phyloP scores from a whole-genome alignment of 2,888 invertebrate genomes.

The Cybosia mesomella region DNA sequence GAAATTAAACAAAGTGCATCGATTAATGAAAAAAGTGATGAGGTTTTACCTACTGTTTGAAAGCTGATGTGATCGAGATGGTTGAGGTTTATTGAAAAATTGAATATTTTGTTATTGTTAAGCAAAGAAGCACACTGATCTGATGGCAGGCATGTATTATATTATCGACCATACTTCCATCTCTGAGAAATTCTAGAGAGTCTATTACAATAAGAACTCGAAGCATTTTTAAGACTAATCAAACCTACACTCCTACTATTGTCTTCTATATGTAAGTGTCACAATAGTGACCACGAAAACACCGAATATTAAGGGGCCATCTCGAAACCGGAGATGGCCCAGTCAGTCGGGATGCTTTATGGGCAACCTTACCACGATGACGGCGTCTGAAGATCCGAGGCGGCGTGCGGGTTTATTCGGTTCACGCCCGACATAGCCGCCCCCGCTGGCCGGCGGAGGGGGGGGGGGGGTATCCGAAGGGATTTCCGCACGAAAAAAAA shows the following conservation, averaged over 20 bases:
- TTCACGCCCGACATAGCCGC: too few relatives aligned
- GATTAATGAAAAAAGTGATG: too few relatives aligned
- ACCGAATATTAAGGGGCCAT: not conserved
- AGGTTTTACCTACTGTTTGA: not conserved
- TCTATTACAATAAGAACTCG: not conserved
- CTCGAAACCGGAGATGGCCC: too few relatives aligned
- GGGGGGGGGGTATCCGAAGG: too few relatives aligned
- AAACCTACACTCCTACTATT: not conserved
- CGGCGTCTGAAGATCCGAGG: too few relatives aligned
- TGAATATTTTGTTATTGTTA: not conserved
- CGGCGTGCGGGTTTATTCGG: too few relatives aligned
- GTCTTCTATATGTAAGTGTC: too few relatives aligned
- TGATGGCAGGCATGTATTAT: not conserved
- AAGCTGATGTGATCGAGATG: not conserved
- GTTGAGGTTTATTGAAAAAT: not conserved
- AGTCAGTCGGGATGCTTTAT: too few relatives aligned
- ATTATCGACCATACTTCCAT: not conserved
- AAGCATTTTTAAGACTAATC: not conserved
- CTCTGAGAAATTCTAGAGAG: not conserved
- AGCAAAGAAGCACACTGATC: not conserved
- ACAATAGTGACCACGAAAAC: not conserved
- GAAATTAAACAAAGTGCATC: too few relatives aligned
- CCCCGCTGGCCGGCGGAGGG: too few relatives aligned
- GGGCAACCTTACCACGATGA: too few relatives aligned
- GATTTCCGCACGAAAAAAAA: too few relatives aligned